Percentiles rank a stretch among this genome's conserved stretches.
These are phyloP conservation scores for Anniella stebbinsi DNA, from an alignment of 2,797 vertebrate species.

Conservation along the genomic window DNA sequence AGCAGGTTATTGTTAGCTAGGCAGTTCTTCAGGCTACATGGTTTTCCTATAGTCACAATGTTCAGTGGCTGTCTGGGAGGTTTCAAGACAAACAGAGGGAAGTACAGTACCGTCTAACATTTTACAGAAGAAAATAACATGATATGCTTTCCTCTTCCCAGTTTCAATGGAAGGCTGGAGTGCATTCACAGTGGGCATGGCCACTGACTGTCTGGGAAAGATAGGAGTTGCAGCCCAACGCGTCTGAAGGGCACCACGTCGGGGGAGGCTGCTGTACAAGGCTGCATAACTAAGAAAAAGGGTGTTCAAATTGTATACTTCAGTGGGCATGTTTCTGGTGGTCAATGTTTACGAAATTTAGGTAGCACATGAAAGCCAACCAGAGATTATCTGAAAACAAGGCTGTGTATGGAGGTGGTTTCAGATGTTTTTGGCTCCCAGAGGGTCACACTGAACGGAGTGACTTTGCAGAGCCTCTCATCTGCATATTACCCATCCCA, in stretches of 20 bases:
- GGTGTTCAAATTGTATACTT: neutral
- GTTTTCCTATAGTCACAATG: no score
- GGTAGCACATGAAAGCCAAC: neutral
- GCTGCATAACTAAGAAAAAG: neutral
- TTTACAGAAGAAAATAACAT: no score
- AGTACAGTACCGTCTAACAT: no score
- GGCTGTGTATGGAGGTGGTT: neutral
- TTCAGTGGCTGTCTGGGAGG: no score
- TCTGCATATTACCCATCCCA: neutral
- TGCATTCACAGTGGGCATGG: no score
- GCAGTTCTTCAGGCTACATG: neutral
- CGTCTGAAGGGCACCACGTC: no score
- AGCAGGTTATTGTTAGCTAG: neutral
- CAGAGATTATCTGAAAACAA: neutral
- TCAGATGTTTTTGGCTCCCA: neutral
- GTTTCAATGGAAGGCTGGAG: no score
- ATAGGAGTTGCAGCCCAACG: no score
- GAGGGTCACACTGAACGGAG: neutral
- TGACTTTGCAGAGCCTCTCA: neutral
- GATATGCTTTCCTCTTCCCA: no score
- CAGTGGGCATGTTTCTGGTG: neutral
- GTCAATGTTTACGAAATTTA: neutral
- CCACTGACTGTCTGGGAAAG: no score
- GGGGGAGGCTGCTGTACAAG: neutral
- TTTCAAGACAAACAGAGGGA: no score